These are phyloP conservation scores for Lasaia peninsularis DNA, from an alignment of 1,140 invertebrate genomes.

Conservation along the genomic window DNA sequence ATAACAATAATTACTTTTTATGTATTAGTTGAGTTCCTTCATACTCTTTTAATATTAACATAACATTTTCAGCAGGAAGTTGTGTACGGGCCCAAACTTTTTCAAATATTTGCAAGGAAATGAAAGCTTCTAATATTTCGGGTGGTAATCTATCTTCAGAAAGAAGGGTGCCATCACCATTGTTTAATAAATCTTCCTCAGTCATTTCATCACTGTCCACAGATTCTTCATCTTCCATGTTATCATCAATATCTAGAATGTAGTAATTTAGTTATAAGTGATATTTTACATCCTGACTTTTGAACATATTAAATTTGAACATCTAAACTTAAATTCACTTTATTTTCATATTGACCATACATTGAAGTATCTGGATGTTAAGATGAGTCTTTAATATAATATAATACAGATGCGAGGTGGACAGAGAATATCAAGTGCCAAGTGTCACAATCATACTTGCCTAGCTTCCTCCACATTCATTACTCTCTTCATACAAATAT, in stretches of 20 bases:
- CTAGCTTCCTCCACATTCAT: no score
- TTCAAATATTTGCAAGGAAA: slow-evolving; percentile 74
- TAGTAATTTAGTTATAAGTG: slow-evolving; percentile 18
- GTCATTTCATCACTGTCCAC: slow-evolving; percentile 63
- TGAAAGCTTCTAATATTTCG: slow-evolving; percentile 75
- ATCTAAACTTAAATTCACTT: no score
- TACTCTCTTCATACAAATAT: no score
- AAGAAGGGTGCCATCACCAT: slow-evolving; percentile 39
- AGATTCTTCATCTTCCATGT: slow-evolving; percentile 71
- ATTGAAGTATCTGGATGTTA: no score
- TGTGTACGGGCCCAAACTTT: slow-evolving; percentile 78
- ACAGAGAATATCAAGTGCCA: no score
- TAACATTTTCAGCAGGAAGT: slow-evolving; percentile 71
- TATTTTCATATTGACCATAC: no score
- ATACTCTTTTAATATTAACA: slow-evolving; percentile 72
- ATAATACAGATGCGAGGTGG: no score
- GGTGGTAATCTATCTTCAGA: slow-evolving; percentile 70
- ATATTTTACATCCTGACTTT: no score
- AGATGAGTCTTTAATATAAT: no score
- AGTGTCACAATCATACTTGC: no score
- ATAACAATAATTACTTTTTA: slow-evolving; percentile 57
- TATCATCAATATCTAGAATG: slow-evolving; percentile 65
- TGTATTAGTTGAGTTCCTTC: slow-evolving; percentile 66
- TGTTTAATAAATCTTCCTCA: slow-evolving; percentile 59
- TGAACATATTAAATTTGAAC: no score